Evolutionary conservation across 1,140 invertebrate genomes (phyloP).

Genomic region (Aphelenchoides fujianensis): DNA sequence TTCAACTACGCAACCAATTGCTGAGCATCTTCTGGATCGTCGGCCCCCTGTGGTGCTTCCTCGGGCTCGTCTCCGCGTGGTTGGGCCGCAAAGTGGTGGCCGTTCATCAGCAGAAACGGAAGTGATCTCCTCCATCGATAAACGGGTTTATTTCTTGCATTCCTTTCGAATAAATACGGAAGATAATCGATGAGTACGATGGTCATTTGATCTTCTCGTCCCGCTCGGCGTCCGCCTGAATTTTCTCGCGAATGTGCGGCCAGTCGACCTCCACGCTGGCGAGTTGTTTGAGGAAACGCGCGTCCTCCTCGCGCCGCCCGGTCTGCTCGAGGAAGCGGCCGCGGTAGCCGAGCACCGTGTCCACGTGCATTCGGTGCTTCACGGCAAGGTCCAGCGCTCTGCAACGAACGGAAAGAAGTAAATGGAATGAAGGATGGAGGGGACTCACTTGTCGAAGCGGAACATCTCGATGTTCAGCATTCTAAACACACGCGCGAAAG

Average conservation of each 20-base stretch:
- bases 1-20: constrained; percentile 1
- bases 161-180: no score
- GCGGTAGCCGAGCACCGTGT: constrained; percentile 75
- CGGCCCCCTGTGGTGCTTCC: neutral
- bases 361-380: constrained; percentile 75
- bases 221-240: constrained; percentile 66
- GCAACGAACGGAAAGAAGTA: no score
- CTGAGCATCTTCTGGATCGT: constrained; percentile 1
- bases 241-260: constrained; percentile 67
- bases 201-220: constrained; percentile 53
- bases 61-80: constrained; percentile 1
- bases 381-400: constrained; percentile 80
- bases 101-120: neutral
- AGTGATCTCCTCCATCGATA: neutral
- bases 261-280: constrained; percentile 68
- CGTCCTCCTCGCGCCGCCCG: constrained; percentile 75
- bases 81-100: neutral
- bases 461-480: constrained; percentile 77
- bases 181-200: neutral
- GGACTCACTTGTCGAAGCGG: constrained; percentile 79
- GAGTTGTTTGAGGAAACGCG: constrained; percentile 70
- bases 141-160: no score
- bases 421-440: no score
- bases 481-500: no score
- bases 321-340: constrained; percentile 74